Base-by-base conservation (phyloP, 2,888 invertebrate species). In the Euphydryas editha region DNA sequence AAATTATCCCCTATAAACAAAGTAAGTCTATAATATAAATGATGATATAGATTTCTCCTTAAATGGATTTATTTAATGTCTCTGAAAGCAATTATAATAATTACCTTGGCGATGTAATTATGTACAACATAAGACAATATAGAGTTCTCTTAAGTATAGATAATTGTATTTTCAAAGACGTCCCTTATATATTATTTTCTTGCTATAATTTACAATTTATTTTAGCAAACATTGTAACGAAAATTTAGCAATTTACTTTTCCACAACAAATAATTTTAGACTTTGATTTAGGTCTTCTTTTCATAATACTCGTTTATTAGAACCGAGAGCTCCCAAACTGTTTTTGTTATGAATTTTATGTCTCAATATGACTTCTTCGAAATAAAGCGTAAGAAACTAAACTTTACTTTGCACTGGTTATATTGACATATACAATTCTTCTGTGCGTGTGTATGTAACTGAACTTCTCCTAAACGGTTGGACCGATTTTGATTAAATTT, bases 41-140 rank as follows among this genome's bases (percentile, higher is more conserved):
- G 8, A 49, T 49, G 49, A 13, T 10, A 8, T 42, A 47, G 30
- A 51, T 63, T 62, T 56, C 66, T 55, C 60, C 70, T 70, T 72
- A 69, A 85, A 72, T 76, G 76, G 79, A 82, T 81, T 84, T 82
- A 87, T 87, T 86, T 83, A 85, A 88, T 88, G 86, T 87, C 85
- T 79, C 79, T 81, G 76, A 85, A 85, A 81, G 84, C 90, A 86
- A 92, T 92, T 92, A 91, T 84, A 77, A 87, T 91, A 92, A 92
- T 92, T 88, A 90, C 84, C 78, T 76, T 78, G 81, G 81, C 85
- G 76, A 83, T 80, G 76, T 92, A 88, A 91, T 91, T 90, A 90
- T n/a, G n/a, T 81, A 74, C 73, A 72, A 78, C 79, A 82, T 81
- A 86, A 86, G 84, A 87, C 85, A 85, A 84, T 82, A 80, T 81